A percentile compares a stretch with the other conserved stretches of the same genome.
phyloP scores from a whole-genome alignment of 2,113 vertebrate species.

The Salminus brasiliensis region DNA sequence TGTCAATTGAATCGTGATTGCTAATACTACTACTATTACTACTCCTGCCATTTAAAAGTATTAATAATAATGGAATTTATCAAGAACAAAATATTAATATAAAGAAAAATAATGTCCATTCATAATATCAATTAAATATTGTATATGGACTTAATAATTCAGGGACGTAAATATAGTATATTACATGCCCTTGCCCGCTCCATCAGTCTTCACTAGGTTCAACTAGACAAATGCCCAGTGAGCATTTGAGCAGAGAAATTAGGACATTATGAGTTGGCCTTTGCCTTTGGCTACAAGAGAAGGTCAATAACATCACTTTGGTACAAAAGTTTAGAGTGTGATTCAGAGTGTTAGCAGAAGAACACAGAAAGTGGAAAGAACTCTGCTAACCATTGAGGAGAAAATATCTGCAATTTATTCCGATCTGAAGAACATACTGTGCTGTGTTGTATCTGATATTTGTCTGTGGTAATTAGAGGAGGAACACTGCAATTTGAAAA shows the following conservation, averaged over 20 bases:
- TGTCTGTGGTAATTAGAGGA: conserved; percentile 7
- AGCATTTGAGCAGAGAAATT: not conserved
- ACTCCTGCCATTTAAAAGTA: no score
- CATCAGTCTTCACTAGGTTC: no score
- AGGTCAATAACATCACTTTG: conserved; percentile 23
- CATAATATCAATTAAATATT: no score
- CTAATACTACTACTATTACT: no score
- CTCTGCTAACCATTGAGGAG: not conserved
- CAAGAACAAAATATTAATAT: no score
- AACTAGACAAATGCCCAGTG: not conserved
- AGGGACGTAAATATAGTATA: no score
- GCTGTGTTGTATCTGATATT: not conserved
- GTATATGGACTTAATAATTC: no score
- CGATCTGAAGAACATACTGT: not conserved
- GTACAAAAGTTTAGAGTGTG: not conserved
- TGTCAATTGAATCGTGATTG: no score
- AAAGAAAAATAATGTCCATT: no score
- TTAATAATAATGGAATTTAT: no score
- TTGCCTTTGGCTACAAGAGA: not conserved
- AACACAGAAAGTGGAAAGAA: not conserved
- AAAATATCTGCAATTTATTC: not conserved
- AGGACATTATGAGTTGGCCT: conserved; percentile 3
- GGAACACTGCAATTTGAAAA: not conserved
- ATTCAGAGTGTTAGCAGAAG: not conserved
- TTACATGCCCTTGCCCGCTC: no score